Conservation (phyloP, 2,113 vertebrate species). For the Chaetura pelagica region DNA sequence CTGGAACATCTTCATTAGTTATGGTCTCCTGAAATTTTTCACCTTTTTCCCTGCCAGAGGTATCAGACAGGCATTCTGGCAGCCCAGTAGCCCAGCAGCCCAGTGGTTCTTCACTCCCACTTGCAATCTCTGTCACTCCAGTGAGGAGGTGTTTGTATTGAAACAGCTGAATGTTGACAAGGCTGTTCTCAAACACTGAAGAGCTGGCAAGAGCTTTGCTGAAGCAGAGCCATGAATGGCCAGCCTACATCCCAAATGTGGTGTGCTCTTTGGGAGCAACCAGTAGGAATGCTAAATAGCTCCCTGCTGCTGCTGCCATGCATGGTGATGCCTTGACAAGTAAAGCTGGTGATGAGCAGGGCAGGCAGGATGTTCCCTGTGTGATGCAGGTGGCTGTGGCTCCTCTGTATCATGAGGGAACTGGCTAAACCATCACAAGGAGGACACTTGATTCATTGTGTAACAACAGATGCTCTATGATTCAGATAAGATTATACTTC, state of each 20-base stretch:
- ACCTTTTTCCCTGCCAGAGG: too few species aligned
- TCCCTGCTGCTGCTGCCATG: neutral
- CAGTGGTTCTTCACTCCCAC: neutral
- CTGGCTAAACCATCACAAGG: neutral
- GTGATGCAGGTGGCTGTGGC: neutral
- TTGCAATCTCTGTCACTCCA: neutral
- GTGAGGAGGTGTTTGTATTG: neutral
- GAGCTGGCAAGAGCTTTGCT: neutral
- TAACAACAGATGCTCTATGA: neutral
- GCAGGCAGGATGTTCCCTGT: neutral
- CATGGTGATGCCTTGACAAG: neutral
- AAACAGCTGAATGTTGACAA: neutral
- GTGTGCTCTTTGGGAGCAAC: neutral
- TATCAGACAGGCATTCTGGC: neutral
- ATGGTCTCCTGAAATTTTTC: neutral
- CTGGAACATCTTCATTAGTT: neutral
- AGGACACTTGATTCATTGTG: neutral
- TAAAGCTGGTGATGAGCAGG: neutral
- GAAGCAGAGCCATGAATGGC: neutral
- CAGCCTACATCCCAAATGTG: accelerated
- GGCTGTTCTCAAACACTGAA: neutral
- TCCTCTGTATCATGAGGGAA: neutral
- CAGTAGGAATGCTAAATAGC: neutral
- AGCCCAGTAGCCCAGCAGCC: neutral
- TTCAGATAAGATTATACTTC: neutral